phyloP scores from a whole-genome alignment of 2,113 vertebrate genomes.

The Parotia lawesii region DNA sequence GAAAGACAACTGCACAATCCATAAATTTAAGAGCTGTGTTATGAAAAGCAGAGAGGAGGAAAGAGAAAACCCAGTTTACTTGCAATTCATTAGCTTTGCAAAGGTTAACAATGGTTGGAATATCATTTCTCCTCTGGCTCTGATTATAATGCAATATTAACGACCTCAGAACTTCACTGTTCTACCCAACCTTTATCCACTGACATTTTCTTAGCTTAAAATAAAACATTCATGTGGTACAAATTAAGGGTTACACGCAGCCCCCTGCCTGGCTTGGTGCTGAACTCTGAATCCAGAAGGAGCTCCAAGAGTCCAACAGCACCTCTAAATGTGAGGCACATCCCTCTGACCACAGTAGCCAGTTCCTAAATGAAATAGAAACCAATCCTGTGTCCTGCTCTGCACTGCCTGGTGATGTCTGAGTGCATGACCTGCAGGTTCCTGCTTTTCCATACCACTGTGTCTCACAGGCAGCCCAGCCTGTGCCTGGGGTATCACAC shows the following conservation, averaged over 20 bases:
- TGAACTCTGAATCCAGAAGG: neutral
- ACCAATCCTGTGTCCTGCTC: neutral
- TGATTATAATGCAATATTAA: neutral
- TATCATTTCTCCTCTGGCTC: neutral
- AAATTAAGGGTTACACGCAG: neutral
- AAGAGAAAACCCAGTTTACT: neutral
- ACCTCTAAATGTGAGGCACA: neutral
- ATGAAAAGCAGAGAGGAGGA: neutral
- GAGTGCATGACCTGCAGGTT: neutral
- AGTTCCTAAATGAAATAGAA: neutral
- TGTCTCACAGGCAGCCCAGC: neutral
- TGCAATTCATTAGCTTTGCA: neutral
- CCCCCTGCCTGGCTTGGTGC: too few species aligned
- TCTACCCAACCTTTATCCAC: neutral
- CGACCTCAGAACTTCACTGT: accelerated
- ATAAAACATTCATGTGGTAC: neutral
- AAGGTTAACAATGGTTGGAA: neutral
- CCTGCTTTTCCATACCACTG: neutral
- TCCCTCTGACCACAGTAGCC: accelerated
- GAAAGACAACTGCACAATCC: neutral
- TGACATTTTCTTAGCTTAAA: conserved; percentile 18
- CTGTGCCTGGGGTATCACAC: neutral
- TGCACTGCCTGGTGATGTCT: accelerated
- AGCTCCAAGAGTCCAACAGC: neutral
- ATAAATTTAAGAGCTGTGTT: neutral